Evolutionary conservation across 1,140 invertebrate genomes (phyloP), one percentile per base, ranked within the genome.

Genomic region (Pogonomyrmex barbatus): DNA sequence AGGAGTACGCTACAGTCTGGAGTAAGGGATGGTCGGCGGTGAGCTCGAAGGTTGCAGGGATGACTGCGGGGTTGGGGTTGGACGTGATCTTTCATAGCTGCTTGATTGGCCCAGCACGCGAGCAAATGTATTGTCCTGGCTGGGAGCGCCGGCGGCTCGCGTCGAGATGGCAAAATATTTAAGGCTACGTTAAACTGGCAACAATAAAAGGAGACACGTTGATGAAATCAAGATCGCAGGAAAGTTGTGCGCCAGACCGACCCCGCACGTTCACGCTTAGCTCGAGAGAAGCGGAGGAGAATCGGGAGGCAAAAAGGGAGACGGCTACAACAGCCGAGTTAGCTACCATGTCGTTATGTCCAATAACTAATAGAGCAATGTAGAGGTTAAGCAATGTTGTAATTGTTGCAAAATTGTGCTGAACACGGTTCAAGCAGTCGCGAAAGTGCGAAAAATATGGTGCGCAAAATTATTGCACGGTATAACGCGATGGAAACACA

Each of bases 81-180:
- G 89, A 95, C 94, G 94, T 95, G 94, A 94, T 94, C 94, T 94
- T 94, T 94, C 94, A 94, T 94, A 92, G 94, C 89, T 91, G 93
- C 93, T 94, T 95, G 94, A 94, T 95, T 95, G 94, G 91, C 91
- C 89, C 86, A 65, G 68, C 52, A 70, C 10, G 85, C 68, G 77
- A 60, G 91, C 33, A 47, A 87, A 93, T 90, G 81, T 94, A 93
- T 94, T 94, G 92, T 93, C 92, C 88, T 42, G 67, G 68, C 85
- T 75, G 77, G n/a, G 42, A 2, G 12, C 12, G 14, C 8, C n/a
- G 30, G 5, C 8, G 50, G 2, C 6, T 33, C n/a, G 50, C 52
- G 17, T 2, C 3, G 5, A 24, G 24, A 68, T 47, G 94, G 93
- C 94, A 92, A 95, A 94, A 95, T 92, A 95, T 95, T 95, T 94